Evolutionary conservation across 2,888 invertebrate species (phyloP).

Genomic region (Latrodectus hesperus): DNA sequence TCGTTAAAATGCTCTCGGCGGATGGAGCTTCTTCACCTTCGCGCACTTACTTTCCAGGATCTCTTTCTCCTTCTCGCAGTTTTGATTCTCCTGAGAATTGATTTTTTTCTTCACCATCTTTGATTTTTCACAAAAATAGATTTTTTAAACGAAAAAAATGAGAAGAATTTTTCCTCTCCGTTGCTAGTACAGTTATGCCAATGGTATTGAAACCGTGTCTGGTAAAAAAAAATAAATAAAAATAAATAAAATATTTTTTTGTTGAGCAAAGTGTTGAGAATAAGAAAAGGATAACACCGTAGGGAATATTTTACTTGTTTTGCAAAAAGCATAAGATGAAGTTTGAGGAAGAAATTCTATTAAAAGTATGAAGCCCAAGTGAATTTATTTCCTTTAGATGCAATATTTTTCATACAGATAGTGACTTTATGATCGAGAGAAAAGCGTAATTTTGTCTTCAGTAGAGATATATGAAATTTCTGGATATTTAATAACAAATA

Average conservation of each 20-base stretch:
- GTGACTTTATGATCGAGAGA: too few relatives aligned
- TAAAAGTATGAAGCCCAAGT: too few relatives aligned
- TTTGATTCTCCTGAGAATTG: conserved; percentile 5
- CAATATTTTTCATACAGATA: too few relatives aligned
- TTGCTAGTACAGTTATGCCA: conserved; percentile 4
- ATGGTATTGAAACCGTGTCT: not conserved
- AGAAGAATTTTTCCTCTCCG: conserved; percentile 5
- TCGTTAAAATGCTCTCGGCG: conserved; percentile 13
- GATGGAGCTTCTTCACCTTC: conserved; percentile 9
- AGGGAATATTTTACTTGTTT: too few relatives aligned
- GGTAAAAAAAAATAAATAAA: not conserved
- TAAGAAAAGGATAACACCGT: not conserved
- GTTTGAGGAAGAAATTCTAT: too few relatives aligned
- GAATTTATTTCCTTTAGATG: too few relatives aligned
- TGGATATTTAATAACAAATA: too few relatives aligned
- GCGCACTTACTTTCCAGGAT: conserved; percentile 10
- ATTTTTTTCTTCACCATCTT: not conserved
- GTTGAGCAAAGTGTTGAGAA: not conserved
- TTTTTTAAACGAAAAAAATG: not conserved
- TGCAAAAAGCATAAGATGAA: too few relatives aligned
- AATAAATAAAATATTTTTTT: not conserved
- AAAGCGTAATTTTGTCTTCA: too few relatives aligned
- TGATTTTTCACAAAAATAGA: not conserved
- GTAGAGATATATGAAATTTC: too few relatives aligned
- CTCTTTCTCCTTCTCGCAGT: not conserved